Base-by-base conservation (phyloP, 2,888 invertebrate species). In the Pseudococcus viburni region DNA sequence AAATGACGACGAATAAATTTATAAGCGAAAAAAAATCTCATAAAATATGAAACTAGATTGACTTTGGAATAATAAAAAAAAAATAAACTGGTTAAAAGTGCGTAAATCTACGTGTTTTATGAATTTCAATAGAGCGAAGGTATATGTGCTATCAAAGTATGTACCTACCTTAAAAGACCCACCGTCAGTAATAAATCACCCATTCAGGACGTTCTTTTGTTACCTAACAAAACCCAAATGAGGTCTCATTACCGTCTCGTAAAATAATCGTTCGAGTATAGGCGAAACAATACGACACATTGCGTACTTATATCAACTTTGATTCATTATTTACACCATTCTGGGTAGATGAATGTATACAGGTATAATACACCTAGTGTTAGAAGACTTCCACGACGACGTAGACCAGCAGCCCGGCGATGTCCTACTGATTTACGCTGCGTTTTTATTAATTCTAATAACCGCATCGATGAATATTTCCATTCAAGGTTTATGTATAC, bases 241-340 rank as follows among this genome's bases (percentile, higher is more conserved):
- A 73, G 73, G 17, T 73, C 73, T 73, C 73, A 73, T 73, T 73
- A 73, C 33, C 33, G 73, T 22, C 48, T 51, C 22, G 64, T 59
- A 68, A 73, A 73, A 33, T 73, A 73, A 73, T 73, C 73, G 73
- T 33, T 73, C 64, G 64, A 64, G 5, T 73, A 73, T 73, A 12
- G 33, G 73, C 73, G 33, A 73, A 73, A 73, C 33, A 73, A 73
- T 73, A 73, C 73, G 33, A 73, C 73, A 73, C 73, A 33, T 33
- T 33, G 42, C 8, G 42, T 9, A 15, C 22, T 12, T 73, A 33
- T 73, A 73, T 73, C 26, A 73, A 73, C 73, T 33, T 73, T 73
- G 73, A 73, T 73, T 73, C 73, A 73, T 73, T 73, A 33, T 73
- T 73, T 73, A 33, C 33, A 73, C 73, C 42, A 68, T 68, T 68